phyloP scores from a whole-genome alignment of 2,113 vertebrate genomes.

The Carassius auratus region DNA sequence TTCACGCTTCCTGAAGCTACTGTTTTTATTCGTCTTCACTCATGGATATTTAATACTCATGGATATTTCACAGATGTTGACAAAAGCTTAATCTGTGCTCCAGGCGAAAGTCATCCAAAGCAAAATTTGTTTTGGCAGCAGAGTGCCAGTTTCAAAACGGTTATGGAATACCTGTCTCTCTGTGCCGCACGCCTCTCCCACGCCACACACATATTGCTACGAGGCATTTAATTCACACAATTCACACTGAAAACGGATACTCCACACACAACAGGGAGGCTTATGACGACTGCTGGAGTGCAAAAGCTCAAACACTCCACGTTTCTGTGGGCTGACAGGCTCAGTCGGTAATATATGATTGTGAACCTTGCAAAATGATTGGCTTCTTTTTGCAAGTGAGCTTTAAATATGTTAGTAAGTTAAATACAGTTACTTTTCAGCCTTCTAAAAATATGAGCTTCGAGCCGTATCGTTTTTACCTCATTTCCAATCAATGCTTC shows the following conservation, averaged over 20 bases:
- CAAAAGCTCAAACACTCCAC: background rate
- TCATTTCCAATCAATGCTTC: slow-evolving; percentile 25
- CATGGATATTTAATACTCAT: slow-evolving; percentile 34
- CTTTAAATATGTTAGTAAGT: slow-evolving; percentile 57
- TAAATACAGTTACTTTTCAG: slow-evolving; percentile 47
- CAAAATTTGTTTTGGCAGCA: slow-evolving; percentile 28
- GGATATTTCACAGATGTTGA: slow-evolving; percentile 39
- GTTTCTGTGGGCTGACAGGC: slow-evolving; percentile 42
- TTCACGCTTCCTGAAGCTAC: slow-evolving; percentile 16
- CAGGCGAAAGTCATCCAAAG: slow-evolving; percentile 27
- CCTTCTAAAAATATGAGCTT: slow-evolving; percentile 52
- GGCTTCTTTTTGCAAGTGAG: slow-evolving; percentile 28
- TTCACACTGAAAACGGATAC: slow-evolving; percentile 29
- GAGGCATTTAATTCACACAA: slow-evolving; percentile 31
- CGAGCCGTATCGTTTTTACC: slow-evolving; percentile 1
- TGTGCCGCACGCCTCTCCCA: background rate
- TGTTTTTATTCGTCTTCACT: slow-evolving; percentile 26
- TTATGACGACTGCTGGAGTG: background rate
- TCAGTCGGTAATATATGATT: slow-evolving; percentile 42
- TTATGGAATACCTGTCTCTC: slow-evolving; percentile 37
- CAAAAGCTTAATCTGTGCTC: slow-evolving; percentile 41
- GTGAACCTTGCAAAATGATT: slow-evolving; percentile 43
- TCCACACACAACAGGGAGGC: slow-evolving; percentile 13
- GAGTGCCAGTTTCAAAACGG: slow-evolving; percentile 1
- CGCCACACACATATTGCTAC: slow-evolving; percentile 20